Evolutionary conservation across 2,888 invertebrate genomes (phyloP).

Genomic region (Drosophila planitibia): DNA sequence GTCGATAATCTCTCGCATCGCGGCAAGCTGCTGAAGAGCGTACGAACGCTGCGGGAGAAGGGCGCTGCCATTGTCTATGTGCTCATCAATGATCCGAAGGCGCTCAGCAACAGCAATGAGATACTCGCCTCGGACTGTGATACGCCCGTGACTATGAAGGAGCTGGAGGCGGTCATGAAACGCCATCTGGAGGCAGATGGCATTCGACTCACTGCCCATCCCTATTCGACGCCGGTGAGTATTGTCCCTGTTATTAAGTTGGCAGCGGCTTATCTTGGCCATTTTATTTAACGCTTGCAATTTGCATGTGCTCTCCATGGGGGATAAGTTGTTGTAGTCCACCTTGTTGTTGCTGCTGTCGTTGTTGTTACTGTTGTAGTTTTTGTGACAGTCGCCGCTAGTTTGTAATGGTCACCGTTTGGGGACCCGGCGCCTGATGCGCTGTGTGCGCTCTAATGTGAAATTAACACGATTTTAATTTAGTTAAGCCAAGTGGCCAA

Average conservation of each 20-base stretch:
- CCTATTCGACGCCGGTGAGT: slow-evolving; percentile 97
- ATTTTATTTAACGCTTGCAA: slow-evolving; percentile 72
- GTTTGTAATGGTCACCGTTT: slow-evolving; percentile 58
- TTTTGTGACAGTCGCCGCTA: slow-evolving; percentile 57
- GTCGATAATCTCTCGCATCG: slow-evolving; percentile 94
- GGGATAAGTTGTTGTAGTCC: slow-evolving; percentile 40
- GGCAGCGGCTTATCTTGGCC: slow-evolving; percentile 64
- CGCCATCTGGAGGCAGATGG: slow-evolving; percentile 95
- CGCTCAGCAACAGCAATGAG: slow-evolving; percentile 86
- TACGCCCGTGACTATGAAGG: slow-evolving; percentile 85
- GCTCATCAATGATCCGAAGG: slow-evolving; percentile 92
- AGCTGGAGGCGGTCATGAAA: slow-evolving; percentile 91
- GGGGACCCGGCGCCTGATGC: slow-evolving; percentile 54
- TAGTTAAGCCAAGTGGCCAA: slow-evolving; percentile 80
- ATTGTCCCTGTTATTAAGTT: background rate
- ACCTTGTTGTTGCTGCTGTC: slow-evolving; percentile 2
- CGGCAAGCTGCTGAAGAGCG: slow-evolving; percentile 92
- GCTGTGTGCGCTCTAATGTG: slow-evolving; percentile 80
- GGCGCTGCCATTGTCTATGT: slow-evolving; percentile 97
- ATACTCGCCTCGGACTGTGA: slow-evolving; percentile 84
- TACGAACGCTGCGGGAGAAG: slow-evolving; percentile 93
- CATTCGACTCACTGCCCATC: slow-evolving; percentile 93
- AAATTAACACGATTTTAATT: slow-evolving; percentile 82
- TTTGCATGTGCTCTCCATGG: slow-evolving; percentile 63
- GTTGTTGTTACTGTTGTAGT: slow-evolving; percentile 9